Evolutionary conservation across 1,140 invertebrate genomes (phyloP), one percentile per base, ranked within the genome.

Genomic region (Archivesica marissinica): DNA sequence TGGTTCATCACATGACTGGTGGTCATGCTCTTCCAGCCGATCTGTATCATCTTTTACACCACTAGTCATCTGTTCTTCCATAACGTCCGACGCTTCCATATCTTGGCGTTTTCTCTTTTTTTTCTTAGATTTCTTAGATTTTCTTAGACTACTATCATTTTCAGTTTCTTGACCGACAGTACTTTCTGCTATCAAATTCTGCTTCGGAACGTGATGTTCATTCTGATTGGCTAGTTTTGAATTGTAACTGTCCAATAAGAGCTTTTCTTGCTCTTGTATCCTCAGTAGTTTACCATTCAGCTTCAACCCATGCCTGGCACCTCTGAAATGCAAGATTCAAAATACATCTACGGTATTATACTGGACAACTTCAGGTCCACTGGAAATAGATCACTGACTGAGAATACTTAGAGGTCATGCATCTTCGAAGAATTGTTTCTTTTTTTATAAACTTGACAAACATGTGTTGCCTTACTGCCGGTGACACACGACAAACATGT

Each of bases 261-360:
- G 47, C 54, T 82, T 86, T 75, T 94, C 94, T 83, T 93, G 93
- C 64, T 93, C 88, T 64, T 91, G 80, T 15, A 94, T 84, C 77
- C 93, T 77, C 6, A 82, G 84, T 25, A 94, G 86, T 76, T 94
- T 94, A 11, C 91, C 94, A 88, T 90, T 92, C 82, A 92, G 84
- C 76, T 91, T 93, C 9, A 91, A 89, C 0, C 94, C 94, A 88
- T 94, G 93, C 28, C 94, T 87, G 30, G 93, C 93, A 83, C 90
- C 94, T 85, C 92, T 92, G 84, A 17, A 78, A 78, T 0, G n/a
- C n/a, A n/a, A n/a, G n/a, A n/a, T n/a, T n/a, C n/a, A n/a, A n/a
- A 25, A 35, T 25, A 75, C 9, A 15, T 11, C 35, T 30, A 33
- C n/a, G n/a, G n/a, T n/a, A n/a, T n/a, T n/a, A n/a, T n/a, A n/a